Evolutionary conservation across 2,888 invertebrate species (phyloP), one percentile per base, ranked within the genome.

Genomic region (Platycheirus albimanus): DNA sequence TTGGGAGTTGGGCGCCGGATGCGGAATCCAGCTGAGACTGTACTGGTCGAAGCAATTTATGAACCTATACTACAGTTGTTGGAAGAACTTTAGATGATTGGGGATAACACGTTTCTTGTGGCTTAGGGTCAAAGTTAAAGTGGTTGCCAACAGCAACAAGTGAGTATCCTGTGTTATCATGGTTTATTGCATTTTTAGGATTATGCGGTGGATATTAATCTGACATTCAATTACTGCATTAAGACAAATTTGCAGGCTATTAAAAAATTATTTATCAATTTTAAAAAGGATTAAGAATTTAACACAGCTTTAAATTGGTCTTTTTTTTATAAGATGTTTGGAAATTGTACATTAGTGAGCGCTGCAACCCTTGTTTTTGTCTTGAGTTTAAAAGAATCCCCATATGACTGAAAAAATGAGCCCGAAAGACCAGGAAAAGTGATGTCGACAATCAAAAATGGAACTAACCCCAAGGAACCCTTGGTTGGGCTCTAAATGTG

Each of bases 1-100:
- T n/a, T n/a, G 19, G 49, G 10, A 36, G 11, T 63, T 17, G 15
- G 15, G 20, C 1, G 28, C 20, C 7, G n/a, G n/a, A n/a, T n/a
- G n/a, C n/a, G n/a, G n/a, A n/a, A n/a, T 41, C 15, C 41, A 41
- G 58, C 41, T 58, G 56, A 58, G 15, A 41, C 38, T 58, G 20
- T 28, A 41, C 38, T 58, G 20, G 15, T 41, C 5, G 24, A 28
- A 6, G 41, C 24, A 8, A 58, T 41, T 58, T 41, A 41, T 41
- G 15, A n/a, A n/a, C n/a, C n/a, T n/a, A n/a, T 28, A 58, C 24
- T 20, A 13, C n/a, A 13, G 19, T 56, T 58, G 38, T 15, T 58
- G 24, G 6, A 28, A 15, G 24, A 15, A 15, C 38, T 6, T 33
- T 7, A 11, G 24, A 15, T 41, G n/a, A 41, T 36, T 36, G 56